These are phyloP conservation scores for Xiphophorus hellerii DNA, from an alignment of 2,113 vertebrate genomes.

Conservation along the genomic window DNA sequence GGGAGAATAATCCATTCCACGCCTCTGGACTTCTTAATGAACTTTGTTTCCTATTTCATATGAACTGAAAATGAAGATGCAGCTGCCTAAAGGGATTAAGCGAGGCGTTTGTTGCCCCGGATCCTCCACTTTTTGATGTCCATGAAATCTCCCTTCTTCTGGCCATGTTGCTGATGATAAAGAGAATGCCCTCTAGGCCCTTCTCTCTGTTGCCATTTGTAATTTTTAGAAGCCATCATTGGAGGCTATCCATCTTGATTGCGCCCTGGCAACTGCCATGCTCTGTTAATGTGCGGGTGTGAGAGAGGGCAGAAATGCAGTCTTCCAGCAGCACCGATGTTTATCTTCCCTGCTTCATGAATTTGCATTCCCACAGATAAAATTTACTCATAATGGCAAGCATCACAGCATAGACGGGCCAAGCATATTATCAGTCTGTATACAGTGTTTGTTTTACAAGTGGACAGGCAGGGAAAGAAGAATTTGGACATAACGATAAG, in stretches of 20 bases:
- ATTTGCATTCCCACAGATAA: constrained; percentile 73
- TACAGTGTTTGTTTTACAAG: constrained; percentile 73
- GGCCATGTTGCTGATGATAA: constrained; percentile 60
- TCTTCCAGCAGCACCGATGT: constrained; percentile 65
- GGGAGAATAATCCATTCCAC: constrained; percentile 36
- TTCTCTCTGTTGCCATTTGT: constrained; percentile 72
- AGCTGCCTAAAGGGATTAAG: constrained; percentile 41
- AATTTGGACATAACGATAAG: constrained; percentile 66
- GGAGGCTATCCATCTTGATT: constrained; percentile 78
- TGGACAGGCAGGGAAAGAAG: constrained; percentile 62
- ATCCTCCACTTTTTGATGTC: constrained; percentile 51
- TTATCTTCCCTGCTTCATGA: constrained; percentile 70
- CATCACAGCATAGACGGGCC: constrained; percentile 47
- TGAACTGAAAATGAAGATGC: constrained; percentile 21
- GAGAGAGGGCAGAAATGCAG: constrained; percentile 70
- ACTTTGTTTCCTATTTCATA: constrained; percentile 54
- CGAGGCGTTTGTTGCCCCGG: constrained; percentile 44
- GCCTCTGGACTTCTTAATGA: constrained; percentile 48
- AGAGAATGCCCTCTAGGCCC: constrained; percentile 65
- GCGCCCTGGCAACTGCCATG: constrained; percentile 73
- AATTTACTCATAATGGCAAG: constrained; percentile 71
- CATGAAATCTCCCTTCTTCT: constrained; percentile 60
- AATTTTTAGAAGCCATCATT: constrained; percentile 77
- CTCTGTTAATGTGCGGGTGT: constrained; percentile 70
- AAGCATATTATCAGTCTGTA: constrained; percentile 55